A percentile compares a stretch with the other conserved stretches of the same genome.
Evolutionary conservation across 1,140 invertebrate genomes (phyloP).

Genomic region (Harpegnathos saltator): DNA sequence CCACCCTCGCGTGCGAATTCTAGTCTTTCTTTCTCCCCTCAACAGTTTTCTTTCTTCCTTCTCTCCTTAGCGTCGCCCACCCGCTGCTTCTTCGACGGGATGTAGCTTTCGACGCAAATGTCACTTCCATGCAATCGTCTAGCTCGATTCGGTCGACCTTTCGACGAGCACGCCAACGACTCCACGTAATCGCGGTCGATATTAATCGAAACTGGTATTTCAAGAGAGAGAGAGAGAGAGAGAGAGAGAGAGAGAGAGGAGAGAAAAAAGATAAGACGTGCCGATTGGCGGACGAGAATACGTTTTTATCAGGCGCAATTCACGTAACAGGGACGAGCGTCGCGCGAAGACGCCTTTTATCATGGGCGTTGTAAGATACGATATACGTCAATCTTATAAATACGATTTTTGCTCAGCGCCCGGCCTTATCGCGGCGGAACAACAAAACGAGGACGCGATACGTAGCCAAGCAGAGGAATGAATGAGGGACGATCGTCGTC

Average conservation of each 20-base stretch:
- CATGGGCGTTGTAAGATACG: neutral
- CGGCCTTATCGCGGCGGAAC: neutral
- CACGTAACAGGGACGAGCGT: neutral
- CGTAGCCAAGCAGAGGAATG: neutral
- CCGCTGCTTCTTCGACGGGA: neutral
- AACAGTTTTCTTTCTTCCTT: neutral
- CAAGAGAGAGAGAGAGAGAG: constrained; percentile 4
- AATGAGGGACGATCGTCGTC: neutral
- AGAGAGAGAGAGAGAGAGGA: too few relatives aligned
- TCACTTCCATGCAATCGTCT: constrained; percentile 1
- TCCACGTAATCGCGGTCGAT: constrained; percentile 27
- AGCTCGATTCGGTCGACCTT: constrained; percentile 18
- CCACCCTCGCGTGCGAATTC: too few relatives aligned
- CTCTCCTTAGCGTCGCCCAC: neutral
- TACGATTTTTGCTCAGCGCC: neutral
- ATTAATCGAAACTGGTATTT: constrained; percentile 39
- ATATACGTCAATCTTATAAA: constrained; percentile 17
- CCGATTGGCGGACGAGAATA: neutral
- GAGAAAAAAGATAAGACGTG: neutral
- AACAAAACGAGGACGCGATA: too few relatives aligned
- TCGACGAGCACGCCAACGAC: neutral
- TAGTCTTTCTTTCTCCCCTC: neutral
- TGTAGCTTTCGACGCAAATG: constrained; percentile 14
- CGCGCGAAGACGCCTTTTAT: constrained; percentile 7
- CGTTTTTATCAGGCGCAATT: constrained; percentile 10